Conservation (phyloP, 2,113 vertebrate species). For the Toxotes jaculatrix region DNA sequence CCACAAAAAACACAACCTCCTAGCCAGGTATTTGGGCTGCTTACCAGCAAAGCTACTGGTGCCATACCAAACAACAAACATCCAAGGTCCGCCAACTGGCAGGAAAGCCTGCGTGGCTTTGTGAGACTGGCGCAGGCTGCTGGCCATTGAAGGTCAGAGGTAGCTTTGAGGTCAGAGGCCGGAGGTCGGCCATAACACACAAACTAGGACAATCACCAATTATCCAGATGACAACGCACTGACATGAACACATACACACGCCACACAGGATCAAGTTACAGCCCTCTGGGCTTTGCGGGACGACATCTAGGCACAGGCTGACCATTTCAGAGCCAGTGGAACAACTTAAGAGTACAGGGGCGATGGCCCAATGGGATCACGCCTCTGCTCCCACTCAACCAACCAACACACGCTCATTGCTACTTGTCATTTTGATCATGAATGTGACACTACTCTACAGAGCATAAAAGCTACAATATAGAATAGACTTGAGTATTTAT, state of each 20-base stretch:
- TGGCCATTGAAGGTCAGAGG: constrained; percentile 45
- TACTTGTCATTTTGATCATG: too few relatives aligned
- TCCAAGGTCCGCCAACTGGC: not conserved
- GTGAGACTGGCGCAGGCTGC: not conserved
- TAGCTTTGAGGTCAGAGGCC: constrained; percentile 45
- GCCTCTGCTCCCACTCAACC: too few relatives aligned
- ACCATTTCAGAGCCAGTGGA: not conserved
- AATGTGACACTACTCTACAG: too few relatives aligned
- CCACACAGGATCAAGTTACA: not conserved
- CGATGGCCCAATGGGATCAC: too few relatives aligned
- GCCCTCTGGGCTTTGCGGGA: not conserved
- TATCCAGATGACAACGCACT: constrained; percentile 48
- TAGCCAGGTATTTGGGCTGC: not conserved
- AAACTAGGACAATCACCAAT: constrained; percentile 60
- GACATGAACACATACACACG: not conserved
- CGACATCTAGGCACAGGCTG: not conserved
- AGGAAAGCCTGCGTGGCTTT: not conserved
- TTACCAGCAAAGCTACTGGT: constrained; percentile 16
- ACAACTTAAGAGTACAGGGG: not conserved
- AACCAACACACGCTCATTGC: too few relatives aligned
- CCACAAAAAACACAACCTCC: not conserved
- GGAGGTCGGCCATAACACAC: constrained; percentile 41
- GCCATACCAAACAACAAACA: constrained; percentile 28
- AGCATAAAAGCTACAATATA: too few relatives aligned
- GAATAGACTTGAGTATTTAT: too few relatives aligned